Percentiles rank a stretch among this genome's conserved stretches.
Evolutionary conservation across 2,888 invertebrate species (phyloP).

Genomic region (Gymnosoma rotundatum): DNA sequence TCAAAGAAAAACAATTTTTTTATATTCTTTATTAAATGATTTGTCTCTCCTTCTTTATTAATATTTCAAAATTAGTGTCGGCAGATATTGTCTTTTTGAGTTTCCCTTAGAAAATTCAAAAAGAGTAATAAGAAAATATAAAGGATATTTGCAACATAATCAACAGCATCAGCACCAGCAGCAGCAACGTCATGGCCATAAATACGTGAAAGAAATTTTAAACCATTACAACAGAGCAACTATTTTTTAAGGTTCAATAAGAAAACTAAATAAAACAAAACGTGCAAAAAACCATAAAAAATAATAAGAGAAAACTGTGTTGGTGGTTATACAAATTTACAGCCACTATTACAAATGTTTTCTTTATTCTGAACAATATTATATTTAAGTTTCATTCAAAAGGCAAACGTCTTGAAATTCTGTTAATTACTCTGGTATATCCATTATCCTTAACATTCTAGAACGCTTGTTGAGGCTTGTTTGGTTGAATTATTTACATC

Average conservation of each 20-base stretch:
- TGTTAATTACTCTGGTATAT: too few relatives aligned
- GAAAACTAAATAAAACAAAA: neutral
- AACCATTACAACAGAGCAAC: conserved; percentile 19
- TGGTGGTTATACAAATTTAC: neutral
- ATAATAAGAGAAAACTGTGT: neutral
- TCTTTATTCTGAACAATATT: too few relatives aligned
- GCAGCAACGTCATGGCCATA: conserved; percentile 53
- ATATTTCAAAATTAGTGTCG: conserved; percentile 49
- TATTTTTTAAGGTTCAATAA: neutral
- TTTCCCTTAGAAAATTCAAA: conserved; percentile 15
- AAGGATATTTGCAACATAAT: conserved; percentile 62
- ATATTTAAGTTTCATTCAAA: too few relatives aligned
- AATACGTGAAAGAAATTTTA: conserved; percentile 65
- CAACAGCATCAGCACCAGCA: conserved; percentile 56
- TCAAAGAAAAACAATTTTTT: conserved; percentile 47
- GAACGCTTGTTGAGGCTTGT: too few relatives aligned
- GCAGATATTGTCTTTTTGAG: conserved; percentile 26
- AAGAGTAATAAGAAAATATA: conserved; percentile 33
- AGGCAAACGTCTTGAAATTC: too few relatives aligned
- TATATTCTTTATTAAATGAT: conserved; percentile 57
- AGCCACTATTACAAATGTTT: neutral
- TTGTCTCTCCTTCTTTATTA: conserved; percentile 15
- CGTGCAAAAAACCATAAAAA: neutral
- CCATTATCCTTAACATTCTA: too few relatives aligned
- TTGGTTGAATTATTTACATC: too few relatives aligned